Conservation (phyloP, 2,797 vertebrate genomes). For the Euthynnus affinis region DNA sequence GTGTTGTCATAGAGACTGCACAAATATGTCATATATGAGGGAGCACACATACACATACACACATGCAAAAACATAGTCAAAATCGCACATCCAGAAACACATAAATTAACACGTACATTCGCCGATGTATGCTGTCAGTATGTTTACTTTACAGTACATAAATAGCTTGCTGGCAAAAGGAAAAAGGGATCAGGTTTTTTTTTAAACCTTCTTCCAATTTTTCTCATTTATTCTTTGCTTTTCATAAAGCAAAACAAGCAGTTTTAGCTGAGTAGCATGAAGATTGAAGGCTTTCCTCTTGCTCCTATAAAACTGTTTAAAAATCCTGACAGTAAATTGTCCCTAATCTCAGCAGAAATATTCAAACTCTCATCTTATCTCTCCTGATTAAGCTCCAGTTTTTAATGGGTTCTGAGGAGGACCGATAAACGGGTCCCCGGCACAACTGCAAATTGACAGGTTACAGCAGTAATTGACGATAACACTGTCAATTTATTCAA, state of each 20-base stretch:
- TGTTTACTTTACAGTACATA: conserved; percentile 54
- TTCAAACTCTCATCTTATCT: conserved; percentile 75
- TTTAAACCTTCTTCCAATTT: conserved; percentile 9
- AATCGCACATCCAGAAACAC: conserved; percentile 56
- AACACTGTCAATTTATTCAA: conserved; percentile 88
- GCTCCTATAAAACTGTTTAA: conserved; percentile 34
- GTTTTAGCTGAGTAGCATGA: conserved; percentile 43
- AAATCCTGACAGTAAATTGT: conserved; percentile 64
- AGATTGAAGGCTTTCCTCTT: conserved; percentile 32
- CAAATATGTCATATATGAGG: conserved; percentile 56
- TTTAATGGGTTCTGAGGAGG: conserved; percentile 79
- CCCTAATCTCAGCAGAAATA: conserved; percentile 75
- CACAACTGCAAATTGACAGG: conserved; percentile 84
- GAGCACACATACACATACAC: conserved; percentile 11
- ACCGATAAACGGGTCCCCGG: conserved; percentile 78
- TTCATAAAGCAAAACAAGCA: conserved; percentile 60
- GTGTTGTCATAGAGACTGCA: conserved; percentile 77
- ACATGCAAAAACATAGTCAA: conserved; percentile 37
- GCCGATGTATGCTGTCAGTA: conserved; percentile 44
- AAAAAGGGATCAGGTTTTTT: conserved; percentile 29
- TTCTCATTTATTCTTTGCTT: conserved; percentile 33
- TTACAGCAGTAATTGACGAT: conserved; percentile 82
- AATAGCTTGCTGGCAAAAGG: conserved; percentile 51
- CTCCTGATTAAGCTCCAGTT: conserved; percentile 72
- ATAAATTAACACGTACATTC: conserved; percentile 50